Conservation (phyloP, 2,113 vertebrate species). For the Aplodontia rufa region DNA sequence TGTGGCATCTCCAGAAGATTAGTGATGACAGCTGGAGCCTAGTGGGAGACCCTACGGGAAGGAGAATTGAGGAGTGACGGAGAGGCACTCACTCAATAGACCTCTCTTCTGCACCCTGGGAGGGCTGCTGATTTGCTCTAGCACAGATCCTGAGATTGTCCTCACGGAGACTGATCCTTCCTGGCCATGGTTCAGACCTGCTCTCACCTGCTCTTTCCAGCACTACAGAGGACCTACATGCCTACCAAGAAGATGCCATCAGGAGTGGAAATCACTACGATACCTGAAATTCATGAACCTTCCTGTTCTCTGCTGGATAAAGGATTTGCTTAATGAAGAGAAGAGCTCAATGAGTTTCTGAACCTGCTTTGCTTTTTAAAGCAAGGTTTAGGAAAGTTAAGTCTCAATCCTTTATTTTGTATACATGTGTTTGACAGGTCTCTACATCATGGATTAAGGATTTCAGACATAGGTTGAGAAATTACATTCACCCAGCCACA, state of each 20-base stretch:
- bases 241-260: neutral
- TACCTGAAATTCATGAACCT: neutral
- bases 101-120: neutral
- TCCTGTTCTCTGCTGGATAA: neutral
- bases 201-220: neutral
- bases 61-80: neutral
- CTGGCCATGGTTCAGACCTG: neutral
- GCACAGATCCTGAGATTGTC: neutral
- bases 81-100: neutral
- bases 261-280: neutral
- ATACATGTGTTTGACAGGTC: neutral
- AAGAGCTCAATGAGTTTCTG: conserved; percentile 31
- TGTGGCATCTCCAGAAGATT: neutral
- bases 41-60: neutral
- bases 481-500: neutral
- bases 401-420: neutral
- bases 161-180: neutral
- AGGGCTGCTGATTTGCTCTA: neutral
- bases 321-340: conserved; percentile 41
- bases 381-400: neutral
- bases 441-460: neutral
- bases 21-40: neutral
- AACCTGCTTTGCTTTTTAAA: conserved; percentile 47
- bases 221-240: neutral
- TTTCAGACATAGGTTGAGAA: neutral